Percentiles rank a stretch among this genome's conserved stretches.
phyloP scores from a whole-genome alignment of 1,140 invertebrate genomes.

The Brachionus paranguensis region DNA sequence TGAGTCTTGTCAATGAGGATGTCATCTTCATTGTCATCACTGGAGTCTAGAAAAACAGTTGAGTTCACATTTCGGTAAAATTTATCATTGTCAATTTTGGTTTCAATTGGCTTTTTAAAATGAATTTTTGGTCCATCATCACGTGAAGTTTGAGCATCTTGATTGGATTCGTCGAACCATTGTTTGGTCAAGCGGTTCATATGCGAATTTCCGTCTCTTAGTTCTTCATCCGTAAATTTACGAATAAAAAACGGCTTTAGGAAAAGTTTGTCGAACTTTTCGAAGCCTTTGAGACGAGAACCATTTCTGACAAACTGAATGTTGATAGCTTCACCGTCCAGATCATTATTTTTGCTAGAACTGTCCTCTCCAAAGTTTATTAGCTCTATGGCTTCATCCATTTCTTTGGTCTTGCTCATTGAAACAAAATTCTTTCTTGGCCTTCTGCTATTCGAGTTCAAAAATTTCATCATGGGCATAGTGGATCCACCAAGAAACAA shows the following conservation, averaged over 20 bases:
- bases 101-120: conserved; percentile 34
- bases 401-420: conserved; percentile 1
- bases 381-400: conserved; percentile 69
- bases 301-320: conserved; percentile 11
- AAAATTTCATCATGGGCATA: conserved; percentile 72
- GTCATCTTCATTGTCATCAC: conserved; percentile 32
- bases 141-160: not conserved
- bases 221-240: conserved; percentile 82
- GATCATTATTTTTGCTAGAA: conserved; percentile 72
- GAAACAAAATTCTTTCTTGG: not conserved
- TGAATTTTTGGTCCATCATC: not conserved
- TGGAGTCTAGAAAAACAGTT: conserved; percentile 25
- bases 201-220: conserved; percentile 87
- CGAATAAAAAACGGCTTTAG: conserved; percentile 90
- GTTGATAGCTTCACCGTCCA: conserved; percentile 43
- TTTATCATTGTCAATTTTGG: conserved; percentile 1
- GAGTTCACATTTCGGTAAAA: not conserved
- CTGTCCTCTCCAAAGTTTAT: conserved; percentile 93
- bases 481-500: conserved; percentile 89
- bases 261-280: conserved; percentile 81
- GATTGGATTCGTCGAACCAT: conserved; percentile 73
- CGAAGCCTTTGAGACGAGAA: conserved; percentile 69
- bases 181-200: conserved; percentile 91
- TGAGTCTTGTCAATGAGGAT: conserved; percentile 5
- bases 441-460: not conserved